Evolutionary conservation across 2,888 invertebrate genomes (phyloP), one percentile per base, ranked within the genome.

Genomic region (Eurytoma californica): DNA sequence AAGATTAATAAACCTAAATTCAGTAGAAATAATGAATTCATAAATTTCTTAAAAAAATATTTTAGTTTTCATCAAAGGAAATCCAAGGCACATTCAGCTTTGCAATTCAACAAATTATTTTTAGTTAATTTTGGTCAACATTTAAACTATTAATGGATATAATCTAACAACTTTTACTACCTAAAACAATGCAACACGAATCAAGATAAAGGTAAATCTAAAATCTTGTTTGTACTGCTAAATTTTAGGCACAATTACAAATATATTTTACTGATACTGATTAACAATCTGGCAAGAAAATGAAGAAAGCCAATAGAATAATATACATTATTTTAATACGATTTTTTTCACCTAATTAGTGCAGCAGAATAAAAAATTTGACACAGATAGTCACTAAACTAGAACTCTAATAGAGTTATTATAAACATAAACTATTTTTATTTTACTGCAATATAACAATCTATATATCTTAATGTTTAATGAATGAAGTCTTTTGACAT

Each of bases 81-180:
- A 75, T 79, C 51, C 61, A 79, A 79, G 75, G 79, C 79, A 79
- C 79, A 53, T 74, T 49, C 16, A 70, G 53, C 30, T 47, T 70
- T 49, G 39, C 18, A 74, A 74, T 49, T 18, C n/a, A 78, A 78
- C 28, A 65, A 57, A 55, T 49, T 49, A 16, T 49, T 13, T 67
- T 18, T 53, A 63, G 73, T 58, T 49, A 24, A 63, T 51, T 51
- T 77, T 72, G 39, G 47, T 61, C 14, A 69, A 53, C 20, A 39
- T 68, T 61, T 55, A n/a, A 60, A n/a, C 12, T 70, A 65, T 28
- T 51, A 55, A 14, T 18, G 20, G 12, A 66, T 53, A 51, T 51
- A 14, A 63, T 58, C 28, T 58, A 77, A 14, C 61, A 49, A 47
- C 47, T 57, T 55, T 73, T 55, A 73, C 28, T 65, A 24, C 57